Conservation (phyloP, 2,113 vertebrate species). For the Stegastes partitus region DNA sequence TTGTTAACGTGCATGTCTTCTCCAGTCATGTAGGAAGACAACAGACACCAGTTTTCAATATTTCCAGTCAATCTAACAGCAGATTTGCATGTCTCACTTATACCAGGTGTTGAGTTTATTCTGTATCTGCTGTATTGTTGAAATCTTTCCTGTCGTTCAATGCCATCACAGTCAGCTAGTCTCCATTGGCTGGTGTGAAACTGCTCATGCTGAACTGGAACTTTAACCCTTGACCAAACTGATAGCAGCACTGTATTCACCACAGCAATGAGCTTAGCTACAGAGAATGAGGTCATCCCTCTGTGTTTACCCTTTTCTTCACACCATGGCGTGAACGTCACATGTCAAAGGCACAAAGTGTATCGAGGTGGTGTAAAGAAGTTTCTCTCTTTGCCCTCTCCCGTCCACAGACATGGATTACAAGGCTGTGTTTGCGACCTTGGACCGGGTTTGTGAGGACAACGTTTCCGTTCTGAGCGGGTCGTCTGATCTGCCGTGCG, state of each 20-base stretch:
- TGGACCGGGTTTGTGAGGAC: constrained; percentile 69
- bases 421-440: constrained; percentile 64
- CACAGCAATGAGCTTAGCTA: background rate
- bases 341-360: constrained; percentile 4
- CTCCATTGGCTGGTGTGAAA: constrained; percentile 1
- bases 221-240: constrained; percentile 55
- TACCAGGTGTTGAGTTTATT: no score
- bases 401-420: constrained; percentile 70
- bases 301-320: constrained; percentile 44
- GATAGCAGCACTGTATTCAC: constrained; percentile 49
- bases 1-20: no score
- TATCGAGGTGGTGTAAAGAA: no score
- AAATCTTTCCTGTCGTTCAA: no score
- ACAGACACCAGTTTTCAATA: no score
- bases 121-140: no score
- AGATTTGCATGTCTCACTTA: no score
- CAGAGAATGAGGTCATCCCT: constrained; percentile 22
- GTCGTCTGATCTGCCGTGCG: constrained; percentile 31
- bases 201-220: background rate
- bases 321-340: constrained; percentile 20
- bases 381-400: constrained; percentile 17
- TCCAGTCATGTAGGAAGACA: no score
- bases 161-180: background rate
- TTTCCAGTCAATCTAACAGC: no score
- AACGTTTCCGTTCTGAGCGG: constrained; percentile 48